Evolutionary conservation across 2,797 vertebrate genomes (phyloP).

Genomic region (Megalops cyprinoides): DNA sequence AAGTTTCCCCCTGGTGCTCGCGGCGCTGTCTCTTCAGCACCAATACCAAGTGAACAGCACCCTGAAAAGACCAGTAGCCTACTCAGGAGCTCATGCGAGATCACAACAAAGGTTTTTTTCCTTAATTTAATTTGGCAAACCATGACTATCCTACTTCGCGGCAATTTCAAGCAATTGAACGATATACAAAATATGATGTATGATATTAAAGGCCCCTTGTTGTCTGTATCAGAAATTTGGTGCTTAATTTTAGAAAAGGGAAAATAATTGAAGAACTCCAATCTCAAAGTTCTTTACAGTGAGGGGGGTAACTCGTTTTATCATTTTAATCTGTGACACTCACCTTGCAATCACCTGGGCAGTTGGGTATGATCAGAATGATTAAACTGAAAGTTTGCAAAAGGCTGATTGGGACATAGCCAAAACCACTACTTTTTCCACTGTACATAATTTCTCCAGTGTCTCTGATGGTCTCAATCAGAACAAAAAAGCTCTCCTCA

Average conservation of each 20-base stretch:
- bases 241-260: not conserved
- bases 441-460: not conserved
- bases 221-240: not conserved
- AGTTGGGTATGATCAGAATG: not conserved
- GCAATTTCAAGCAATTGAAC: not conserved
- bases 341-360: too few species aligned
- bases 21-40: constrained; percentile 79
- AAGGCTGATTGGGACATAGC: not conserved
- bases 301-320: too few species aligned
- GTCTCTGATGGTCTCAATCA: too few species aligned
- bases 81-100: constrained; percentile 53
- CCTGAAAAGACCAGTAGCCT: constrained; percentile 35
- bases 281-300: not conserved
- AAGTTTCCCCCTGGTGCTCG: not conserved
- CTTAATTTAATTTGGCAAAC: not conserved
- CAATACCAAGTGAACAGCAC: constrained; percentile 62
- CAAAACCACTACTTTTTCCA: not conserved
- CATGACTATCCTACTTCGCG: not conserved
- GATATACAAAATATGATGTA: too few species aligned
- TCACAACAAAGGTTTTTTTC: not conserved
- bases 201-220: not conserved
- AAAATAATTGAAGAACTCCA: not conserved
- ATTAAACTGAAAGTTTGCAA: too few species aligned
- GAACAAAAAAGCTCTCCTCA: not conserved
- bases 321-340: too few species aligned